A percentile compares a stretch with the other conserved stretches of the same genome.
phyloP scores from a whole-genome alignment of 1,140 invertebrate genomes.

The Drosophila sp. region DNA sequence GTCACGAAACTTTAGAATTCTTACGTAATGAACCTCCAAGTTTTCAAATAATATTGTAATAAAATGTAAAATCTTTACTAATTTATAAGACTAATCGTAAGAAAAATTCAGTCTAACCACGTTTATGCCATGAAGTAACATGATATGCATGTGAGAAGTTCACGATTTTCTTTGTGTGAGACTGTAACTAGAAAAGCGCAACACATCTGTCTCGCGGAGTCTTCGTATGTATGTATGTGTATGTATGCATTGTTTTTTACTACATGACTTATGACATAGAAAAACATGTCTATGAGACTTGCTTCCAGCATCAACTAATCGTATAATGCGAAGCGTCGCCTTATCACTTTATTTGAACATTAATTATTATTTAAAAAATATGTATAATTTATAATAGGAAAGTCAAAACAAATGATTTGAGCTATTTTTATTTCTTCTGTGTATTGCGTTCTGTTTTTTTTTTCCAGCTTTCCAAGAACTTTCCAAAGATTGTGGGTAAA shows the following conservation, averaged over 20 bases:
- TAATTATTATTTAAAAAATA: conserved; percentile 34
- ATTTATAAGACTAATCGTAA: no score
- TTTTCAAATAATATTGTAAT: no score
- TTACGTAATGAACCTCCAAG: no score
- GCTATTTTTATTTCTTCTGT: conserved; percentile 29
- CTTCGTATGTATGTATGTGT: no score
- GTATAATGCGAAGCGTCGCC: neutral
- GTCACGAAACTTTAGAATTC: no score
- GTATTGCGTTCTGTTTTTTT: conserved; percentile 33
- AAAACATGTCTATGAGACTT: neutral
- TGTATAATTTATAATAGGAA: conserved; percentile 4
- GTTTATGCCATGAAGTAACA: no score
- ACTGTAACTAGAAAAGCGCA: neutral
- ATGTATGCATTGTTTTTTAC: no score
- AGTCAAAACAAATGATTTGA: conserved; percentile 44
- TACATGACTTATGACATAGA: neutral
- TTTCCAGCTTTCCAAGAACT: neutral
- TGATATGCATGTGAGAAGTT: no score
- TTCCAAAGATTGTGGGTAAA: neutral
- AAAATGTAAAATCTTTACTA: no score
- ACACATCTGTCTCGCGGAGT: neutral
- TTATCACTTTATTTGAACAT: conserved; percentile 43
- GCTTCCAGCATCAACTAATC: neutral
- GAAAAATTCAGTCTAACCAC: no score
- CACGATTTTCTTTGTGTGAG: neutral